Evolutionary conservation across 2,888 invertebrate genomes (phyloP), one percentile per base, ranked within the genome.

Genomic region (Dilophus febrilis): DNA sequence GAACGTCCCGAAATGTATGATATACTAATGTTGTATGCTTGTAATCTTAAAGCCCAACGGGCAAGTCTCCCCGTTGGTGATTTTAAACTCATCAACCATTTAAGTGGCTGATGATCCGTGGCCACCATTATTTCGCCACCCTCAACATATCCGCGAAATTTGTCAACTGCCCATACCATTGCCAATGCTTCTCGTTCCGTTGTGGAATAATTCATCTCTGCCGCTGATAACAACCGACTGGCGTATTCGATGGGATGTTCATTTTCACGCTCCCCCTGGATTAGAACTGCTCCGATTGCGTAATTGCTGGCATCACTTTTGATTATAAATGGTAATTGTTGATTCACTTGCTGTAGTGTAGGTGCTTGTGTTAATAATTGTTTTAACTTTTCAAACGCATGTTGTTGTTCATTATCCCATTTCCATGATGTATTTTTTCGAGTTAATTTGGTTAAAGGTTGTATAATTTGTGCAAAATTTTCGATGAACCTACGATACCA

Each of bases 101-200:
- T 47, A 3, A 67, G 46, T 0, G 62, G 58, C 41, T 61, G 56
- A 41, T 66, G 66, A 42, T 67, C 66, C 0, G 61, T 64, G 5
- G 53, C 44, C 0, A 65, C 46, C 2, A 47, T 47, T 14, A 63
- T 57, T 1, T 46, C 36, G 5, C 50, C 29, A 1, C 57, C 54
- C 38, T 60, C 58, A 1, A 66, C 45, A 42, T 59, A 66, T 1
- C 54, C 55, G 16, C 58, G 42, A 42, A 60, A 64, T 42, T 61
- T 60, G 5, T 49, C 35, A 0, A 59, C 44, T 4, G 55, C 54
- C 48, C 49, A 61, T 7, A 47, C 44, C 3, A 47, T 44, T 53
- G 11, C 45, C 7, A 57, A 43, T 0, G 51, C 53, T 48, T 66
- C 65, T 12, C 57, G 48, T 41, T 65, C 63, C 0, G 59, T 61